These are phyloP conservation scores for Pinctada fucata DNA, from an alignment of 2,888 invertebrate genomes.

Conservation along the genomic window DNA sequence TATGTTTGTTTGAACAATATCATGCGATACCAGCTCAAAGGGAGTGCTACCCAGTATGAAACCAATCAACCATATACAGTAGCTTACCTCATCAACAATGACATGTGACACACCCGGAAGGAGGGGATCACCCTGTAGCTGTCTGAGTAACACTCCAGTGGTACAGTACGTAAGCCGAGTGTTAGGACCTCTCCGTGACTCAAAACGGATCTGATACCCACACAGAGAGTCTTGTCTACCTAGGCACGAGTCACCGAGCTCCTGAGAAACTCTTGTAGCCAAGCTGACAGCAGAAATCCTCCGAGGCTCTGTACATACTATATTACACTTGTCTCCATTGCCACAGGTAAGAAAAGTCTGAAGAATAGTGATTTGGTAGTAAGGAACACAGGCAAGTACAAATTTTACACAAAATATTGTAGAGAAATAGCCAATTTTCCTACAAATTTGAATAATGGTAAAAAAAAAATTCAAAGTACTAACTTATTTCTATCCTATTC, in stretches of 20 bases:
- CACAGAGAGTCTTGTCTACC: slow-evolving; percentile 58
- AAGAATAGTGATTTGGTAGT: not conserved
- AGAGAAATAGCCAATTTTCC: too few relatives aligned
- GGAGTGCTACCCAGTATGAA: too few relatives aligned
- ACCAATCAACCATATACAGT: too few relatives aligned
- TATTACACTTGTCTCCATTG: slow-evolving; percentile 57
- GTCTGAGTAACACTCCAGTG: slow-evolving; percentile 90
- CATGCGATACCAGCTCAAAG: too few relatives aligned
- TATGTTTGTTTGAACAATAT: too few relatives aligned
- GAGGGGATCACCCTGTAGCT: slow-evolving; percentile 84
- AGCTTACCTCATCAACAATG: slow-evolving; percentile 73
- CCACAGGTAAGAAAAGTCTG: slow-evolving; percentile 54
- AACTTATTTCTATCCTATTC: too few relatives aligned
- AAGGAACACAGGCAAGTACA: not conserved
- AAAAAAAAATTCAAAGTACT: too few relatives aligned
- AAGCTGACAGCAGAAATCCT: slow-evolving; percentile 73
- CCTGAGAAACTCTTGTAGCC: slow-evolving; percentile 71
- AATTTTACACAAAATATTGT: not conserved
- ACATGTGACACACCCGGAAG: slow-evolving; percentile 68
- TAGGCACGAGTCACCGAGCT: slow-evolving; percentile 66
- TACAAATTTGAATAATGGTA: too few relatives aligned
- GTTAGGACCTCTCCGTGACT: slow-evolving; percentile 62
- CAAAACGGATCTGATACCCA: slow-evolving; percentile 72
- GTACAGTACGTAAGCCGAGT: slow-evolving; percentile 85
- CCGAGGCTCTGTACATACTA: slow-evolving; percentile 73